Percentiles rank a stretch among this genome's conserved stretches.
phyloP scores from a whole-genome alignment of 2,113 vertebrate species.

The Pica pica region DNA sequence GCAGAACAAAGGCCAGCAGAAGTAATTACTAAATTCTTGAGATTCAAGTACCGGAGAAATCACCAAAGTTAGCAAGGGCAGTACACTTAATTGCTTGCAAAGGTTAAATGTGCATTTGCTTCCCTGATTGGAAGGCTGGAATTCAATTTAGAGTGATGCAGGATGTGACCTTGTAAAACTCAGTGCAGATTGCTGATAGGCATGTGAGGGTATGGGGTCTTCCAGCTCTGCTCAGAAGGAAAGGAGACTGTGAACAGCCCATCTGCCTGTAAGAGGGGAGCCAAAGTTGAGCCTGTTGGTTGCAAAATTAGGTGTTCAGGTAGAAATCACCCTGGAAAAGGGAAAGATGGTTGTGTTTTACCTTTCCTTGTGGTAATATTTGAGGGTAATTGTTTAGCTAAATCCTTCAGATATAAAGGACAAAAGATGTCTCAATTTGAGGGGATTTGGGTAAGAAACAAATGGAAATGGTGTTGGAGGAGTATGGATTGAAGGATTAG shows the following conservation, averaged over 20 bases:
- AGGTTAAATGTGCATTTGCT: background rate
- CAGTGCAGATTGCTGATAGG: background rate
- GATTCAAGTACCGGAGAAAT: background rate
- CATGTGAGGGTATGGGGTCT: background rate
- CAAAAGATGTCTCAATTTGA: background rate
- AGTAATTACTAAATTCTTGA: slow-evolving; percentile 43
- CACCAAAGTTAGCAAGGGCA: background rate
- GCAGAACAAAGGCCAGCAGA: slow-evolving; percentile 14
- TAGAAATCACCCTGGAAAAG: background rate
- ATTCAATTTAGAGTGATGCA: background rate
- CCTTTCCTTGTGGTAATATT: background rate
- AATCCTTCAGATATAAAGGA: background rate
- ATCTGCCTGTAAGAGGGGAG: background rate
- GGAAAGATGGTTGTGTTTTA: background rate
- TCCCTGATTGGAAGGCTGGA: background rate
- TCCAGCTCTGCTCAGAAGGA: background rate
- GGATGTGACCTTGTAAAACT: background rate
- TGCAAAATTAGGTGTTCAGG: background rate
- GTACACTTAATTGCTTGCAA: slow-evolving; percentile 10
- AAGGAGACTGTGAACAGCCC: background rate
- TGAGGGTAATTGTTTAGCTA: background rate
- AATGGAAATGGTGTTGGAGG: background rate
- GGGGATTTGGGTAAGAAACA: background rate
- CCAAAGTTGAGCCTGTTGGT: background rate
- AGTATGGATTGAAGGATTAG: background rate